A percentile compares a stretch with the other conserved stretches of the same genome.
Conservation (phyloP, 2,888 invertebrate species). For the Agrilus cyanescens region DNA sequence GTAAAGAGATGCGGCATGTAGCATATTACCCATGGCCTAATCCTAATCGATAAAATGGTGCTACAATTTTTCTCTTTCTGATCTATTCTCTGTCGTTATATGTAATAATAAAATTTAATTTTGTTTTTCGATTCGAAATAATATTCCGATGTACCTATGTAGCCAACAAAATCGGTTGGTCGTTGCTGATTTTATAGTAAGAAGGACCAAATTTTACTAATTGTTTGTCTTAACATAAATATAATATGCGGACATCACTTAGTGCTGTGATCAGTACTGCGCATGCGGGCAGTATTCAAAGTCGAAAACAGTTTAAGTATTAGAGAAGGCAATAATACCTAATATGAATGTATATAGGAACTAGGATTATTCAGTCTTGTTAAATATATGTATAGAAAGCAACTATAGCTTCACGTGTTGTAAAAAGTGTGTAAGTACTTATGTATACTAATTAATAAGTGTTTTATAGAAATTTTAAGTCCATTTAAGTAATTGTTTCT, state of each 20-base stretch:
- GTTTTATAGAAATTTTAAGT: constrained; percentile 21
- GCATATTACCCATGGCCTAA: too few species aligned
- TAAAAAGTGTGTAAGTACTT: constrained; percentile 11
- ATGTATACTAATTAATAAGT: constrained; percentile 16
- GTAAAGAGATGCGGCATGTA: too few species aligned
- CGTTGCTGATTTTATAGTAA: too few species aligned
- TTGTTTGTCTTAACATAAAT: too few species aligned
- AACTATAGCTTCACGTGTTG: constrained; percentile 21
- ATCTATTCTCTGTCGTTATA: too few species aligned
- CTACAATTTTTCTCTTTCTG: too few species aligned
- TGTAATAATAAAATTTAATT: too few species aligned
- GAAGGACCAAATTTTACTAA: too few species aligned
- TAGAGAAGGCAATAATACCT: constrained; percentile 32
- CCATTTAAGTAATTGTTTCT: constrained; percentile 14
- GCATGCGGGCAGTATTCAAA: constrained; percentile 8
- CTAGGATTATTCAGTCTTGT: constrained; percentile 21
- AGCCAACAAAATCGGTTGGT: too few species aligned
- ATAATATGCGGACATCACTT: not conserved
- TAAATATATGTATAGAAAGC: constrained; percentile 28
- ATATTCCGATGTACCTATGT: too few species aligned
- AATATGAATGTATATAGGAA: constrained; percentile 24
- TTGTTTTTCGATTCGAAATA: too few species aligned
- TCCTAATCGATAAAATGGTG: too few species aligned
- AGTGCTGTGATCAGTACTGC: constrained; percentile 18
- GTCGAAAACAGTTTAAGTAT: constrained; percentile 9